Evolutionary conservation across 2,888 invertebrate species (phyloP).

Genomic region (Ornithoptera alexandrae): DNA sequence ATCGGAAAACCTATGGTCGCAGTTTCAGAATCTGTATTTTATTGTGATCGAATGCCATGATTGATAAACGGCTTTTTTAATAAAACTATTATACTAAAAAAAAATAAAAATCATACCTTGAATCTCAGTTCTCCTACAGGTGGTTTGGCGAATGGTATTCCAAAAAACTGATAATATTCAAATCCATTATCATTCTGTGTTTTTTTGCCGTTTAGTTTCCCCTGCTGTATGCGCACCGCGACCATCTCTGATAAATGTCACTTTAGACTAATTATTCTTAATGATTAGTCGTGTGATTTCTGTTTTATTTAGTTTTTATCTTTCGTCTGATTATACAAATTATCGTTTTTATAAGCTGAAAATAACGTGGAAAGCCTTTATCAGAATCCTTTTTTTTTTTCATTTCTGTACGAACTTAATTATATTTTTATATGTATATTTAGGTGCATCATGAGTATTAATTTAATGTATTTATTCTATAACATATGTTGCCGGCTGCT

Average conservation of each 20-base stretch:
- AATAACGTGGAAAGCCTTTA: not conserved
- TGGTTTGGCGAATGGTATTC: slow-evolving; percentile 78
- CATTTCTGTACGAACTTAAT: too few species aligned
- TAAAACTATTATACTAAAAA: not conserved
- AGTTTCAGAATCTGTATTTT: too few species aligned
- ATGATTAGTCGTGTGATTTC: not conserved
- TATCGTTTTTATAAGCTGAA: not conserved
- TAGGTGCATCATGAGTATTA: too few species aligned
- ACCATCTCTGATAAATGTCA: slow-evolving; percentile 27
- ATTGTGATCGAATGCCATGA: too few species aligned
- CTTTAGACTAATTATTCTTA: not conserved
- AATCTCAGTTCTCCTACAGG: slow-evolving; percentile 66
- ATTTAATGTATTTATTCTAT: too few species aligned
- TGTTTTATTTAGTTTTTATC: not conserved
- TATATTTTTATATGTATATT: too few species aligned
- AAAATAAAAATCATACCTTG: slow-evolving; percentile 41
- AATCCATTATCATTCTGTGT: slow-evolving; percentile 55
- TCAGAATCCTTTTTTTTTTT: too few species aligned
- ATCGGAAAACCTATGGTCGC: too few species aligned
- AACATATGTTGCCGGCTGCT: too few species aligned
- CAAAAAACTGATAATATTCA: slow-evolving; percentile 65
- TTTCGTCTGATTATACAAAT: not conserved
- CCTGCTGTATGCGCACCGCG: slow-evolving; percentile 53
- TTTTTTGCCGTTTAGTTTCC: slow-evolving; percentile 56
- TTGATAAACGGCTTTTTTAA: too few species aligned